These are phyloP conservation scores for Opisthocomus hoazin DNA, from an alignment of 2,113 vertebrate genomes.

Conservation along the genomic window DNA sequence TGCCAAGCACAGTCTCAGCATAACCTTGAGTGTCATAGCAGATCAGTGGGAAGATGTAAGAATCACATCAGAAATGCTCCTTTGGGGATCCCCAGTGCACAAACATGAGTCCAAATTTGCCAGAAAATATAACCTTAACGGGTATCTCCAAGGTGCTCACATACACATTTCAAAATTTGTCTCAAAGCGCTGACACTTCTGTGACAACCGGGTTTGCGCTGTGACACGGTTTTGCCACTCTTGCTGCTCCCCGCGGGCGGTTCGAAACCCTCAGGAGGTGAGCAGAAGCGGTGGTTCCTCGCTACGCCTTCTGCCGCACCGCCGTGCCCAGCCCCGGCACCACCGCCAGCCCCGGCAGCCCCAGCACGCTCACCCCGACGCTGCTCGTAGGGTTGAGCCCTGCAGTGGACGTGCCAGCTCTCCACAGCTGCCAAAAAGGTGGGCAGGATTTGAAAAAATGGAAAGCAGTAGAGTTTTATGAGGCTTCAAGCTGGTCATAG, in stretches of 20 bases:
- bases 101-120: background rate
- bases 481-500: background rate
- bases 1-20: background rate
- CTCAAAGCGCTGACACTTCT: background rate
- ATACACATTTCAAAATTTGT: background rate
- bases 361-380: accelerated
- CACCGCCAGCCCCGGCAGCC: background rate
- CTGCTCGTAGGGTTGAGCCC: accelerated
- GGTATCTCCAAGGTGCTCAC: background rate
- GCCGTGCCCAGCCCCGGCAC: background rate
- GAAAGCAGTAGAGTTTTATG: background rate
- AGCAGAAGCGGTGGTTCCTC: background rate
- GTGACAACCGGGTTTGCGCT: background rate
- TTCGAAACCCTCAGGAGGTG: background rate
- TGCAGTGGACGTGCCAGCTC: background rate
- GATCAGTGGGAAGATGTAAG: background rate
- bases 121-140: background rate
- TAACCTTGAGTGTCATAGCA: background rate
- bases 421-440: background rate
- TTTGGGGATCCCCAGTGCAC: background rate
- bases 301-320: background rate
- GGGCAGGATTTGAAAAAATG: background rate
- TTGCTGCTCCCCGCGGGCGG: background rate
- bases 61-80: background rate
- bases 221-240: background rate